phyloP scores from a whole-genome alignment of 1,140 invertebrate genomes.

The Atta cephalotes region DNA sequence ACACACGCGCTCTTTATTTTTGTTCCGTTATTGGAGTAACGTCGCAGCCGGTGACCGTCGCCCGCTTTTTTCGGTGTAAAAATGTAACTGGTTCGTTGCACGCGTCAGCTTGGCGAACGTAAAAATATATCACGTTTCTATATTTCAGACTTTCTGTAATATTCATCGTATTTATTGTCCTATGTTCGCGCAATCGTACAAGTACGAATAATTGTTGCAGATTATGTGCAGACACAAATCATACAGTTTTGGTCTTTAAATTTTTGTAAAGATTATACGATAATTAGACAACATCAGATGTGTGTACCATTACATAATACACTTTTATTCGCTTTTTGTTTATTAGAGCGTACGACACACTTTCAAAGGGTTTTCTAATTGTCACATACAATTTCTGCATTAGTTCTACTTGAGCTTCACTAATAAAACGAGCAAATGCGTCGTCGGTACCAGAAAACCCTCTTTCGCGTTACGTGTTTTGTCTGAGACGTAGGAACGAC shows the following conservation, averaged over 20 bases:
- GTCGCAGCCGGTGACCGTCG: conserved; percentile 30
- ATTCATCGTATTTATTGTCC: conserved; percentile 26
- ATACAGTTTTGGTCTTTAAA: neutral
- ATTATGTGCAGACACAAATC: neutral
- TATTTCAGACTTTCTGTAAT: conserved; percentile 3
- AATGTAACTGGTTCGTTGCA: conserved; percentile 50
- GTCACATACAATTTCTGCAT: conserved; percentile 1
- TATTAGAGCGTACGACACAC: neutral
- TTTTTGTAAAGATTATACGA: neutral
- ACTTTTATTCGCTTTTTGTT: conserved; percentile 1
- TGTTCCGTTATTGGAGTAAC: conserved; percentile 61
- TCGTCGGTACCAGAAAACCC: conserved; percentile 55
- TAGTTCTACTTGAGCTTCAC: neutral
- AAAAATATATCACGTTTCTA: conserved; percentile 31
- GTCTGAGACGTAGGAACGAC: conserved; percentile 55
- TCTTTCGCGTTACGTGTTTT: conserved; percentile 42
- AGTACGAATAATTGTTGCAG: neutral
- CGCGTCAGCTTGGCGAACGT: conserved; percentile 28
- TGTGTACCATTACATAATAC: too few relatives aligned
- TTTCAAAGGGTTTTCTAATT: conserved; percentile 6
- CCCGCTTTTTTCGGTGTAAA: conserved; percentile 49
- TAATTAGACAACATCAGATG: neutral
- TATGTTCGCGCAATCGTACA: neutral
- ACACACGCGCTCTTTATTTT: neutral
- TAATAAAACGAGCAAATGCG: conserved; percentile 37